These are phyloP conservation scores for Bombus polaris DNA, from an alignment of 1,140 invertebrate genomes.

Conservation along the genomic window DNA sequence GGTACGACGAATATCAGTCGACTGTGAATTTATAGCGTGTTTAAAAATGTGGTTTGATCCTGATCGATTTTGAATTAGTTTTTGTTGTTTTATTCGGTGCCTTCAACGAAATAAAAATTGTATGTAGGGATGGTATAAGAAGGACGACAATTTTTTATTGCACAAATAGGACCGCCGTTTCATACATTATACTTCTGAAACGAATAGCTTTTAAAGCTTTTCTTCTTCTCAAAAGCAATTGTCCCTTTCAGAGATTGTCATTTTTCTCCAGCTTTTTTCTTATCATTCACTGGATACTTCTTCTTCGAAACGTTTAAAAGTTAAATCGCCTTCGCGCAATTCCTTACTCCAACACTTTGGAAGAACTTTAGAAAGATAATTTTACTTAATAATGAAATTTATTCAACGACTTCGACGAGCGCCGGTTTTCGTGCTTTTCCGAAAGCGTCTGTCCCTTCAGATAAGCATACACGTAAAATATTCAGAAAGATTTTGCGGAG, in stretches of 20 bases:
- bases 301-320: not conserved
- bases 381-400: slow-evolving; percentile 7
- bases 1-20: no score
- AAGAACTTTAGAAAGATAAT: not conserved
- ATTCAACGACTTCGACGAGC: not conserved
- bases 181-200: no score
- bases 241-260: not conserved
- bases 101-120: no score
- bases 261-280: not conserved
- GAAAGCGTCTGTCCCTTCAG: not conserved
- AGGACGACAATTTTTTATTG: no score
- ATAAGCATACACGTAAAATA: not conserved
- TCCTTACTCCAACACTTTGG: not conserved
- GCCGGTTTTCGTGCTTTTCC: not conserved
- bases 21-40: no score
- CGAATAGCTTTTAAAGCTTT: no score
- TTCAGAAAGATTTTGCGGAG: not conserved
- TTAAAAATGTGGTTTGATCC: no score
- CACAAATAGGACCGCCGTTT: no score
- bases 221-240: not conserved
- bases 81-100: no score
- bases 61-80: no score
- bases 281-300: not conserved
- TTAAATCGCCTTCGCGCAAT: not conserved
- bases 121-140: no score